Evolutionary conservation across 2,113 vertebrate genomes (phyloP).

Genomic region (Centropristis striata): DNA sequence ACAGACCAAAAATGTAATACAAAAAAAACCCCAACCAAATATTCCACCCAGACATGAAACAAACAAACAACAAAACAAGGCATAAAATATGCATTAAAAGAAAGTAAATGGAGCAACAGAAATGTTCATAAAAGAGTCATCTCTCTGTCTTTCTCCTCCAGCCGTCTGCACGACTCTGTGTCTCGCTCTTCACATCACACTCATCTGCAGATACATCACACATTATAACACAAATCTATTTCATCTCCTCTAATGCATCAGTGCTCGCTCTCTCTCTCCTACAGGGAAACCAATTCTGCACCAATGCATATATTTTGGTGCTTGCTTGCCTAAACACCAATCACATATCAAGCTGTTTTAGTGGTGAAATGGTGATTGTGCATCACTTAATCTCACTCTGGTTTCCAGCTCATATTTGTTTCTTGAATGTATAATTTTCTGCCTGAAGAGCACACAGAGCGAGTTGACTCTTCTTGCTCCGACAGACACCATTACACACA

Average conservation of each 20-base stretch:
- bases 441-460: conserved; percentile 6
- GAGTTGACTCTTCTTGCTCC: conserved; percentile 1
- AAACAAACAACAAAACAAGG: not conserved
- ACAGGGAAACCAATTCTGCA: conserved; percentile 18
- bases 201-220: conserved; percentile 13
- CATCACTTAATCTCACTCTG: conserved; percentile 32
- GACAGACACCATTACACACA: conserved; percentile 17
- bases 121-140: conserved; percentile 34
- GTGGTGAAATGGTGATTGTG: not conserved
- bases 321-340: conserved; percentile 3
- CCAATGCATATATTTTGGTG: conserved; percentile 10
- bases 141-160: not conserved
- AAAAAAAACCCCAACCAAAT: not conserved
- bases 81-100: conserved; percentile 55
- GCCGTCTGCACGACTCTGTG: conserved; percentile 5
- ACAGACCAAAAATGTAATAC: conserved; percentile 13
- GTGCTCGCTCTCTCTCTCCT: not conserved
- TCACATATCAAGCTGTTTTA: not conserved
- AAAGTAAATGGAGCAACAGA: conserved; percentile 8
- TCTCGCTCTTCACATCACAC: not conserved
- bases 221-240: conserved; percentile 41
- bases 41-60: not conserved
- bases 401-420: conserved; percentile 2
- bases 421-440: conserved; percentile 36
- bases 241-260: conserved; percentile 32